Base-by-base conservation (phyloP, 2,113 vertebrate genomes). In the Nerophis lumbriciformis region DNA sequence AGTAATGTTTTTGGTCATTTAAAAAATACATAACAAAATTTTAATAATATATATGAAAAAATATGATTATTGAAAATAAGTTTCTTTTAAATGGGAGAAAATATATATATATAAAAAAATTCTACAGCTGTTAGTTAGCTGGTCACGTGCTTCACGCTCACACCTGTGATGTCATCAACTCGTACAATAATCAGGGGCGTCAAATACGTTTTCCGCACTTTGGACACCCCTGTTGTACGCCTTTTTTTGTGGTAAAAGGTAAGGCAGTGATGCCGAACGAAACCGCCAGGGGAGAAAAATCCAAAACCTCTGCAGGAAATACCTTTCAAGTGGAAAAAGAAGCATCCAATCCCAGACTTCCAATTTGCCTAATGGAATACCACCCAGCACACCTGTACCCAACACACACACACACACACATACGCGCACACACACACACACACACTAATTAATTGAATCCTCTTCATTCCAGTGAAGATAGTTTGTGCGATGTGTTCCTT, bases 361-460 rank as follows among this genome's bases (percentile, higher is more conserved):
- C 9, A 13, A 66, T 82, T 84, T 86, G 82, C 83, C 84, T 83
- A 81, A 83, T 82, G 77, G 66, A 83, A 76, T 62, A 77, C 53
- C 13, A 79, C 66, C 28, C 28, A 28, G 82, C 64, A 71, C 59
- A 66, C 72, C n/a, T n/a, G n/a, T n/a, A n/a, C n/a, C n/a, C 28
- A 28, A 83, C 64, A 71, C 59, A 66, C 72, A 63, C 9, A 44
- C 42, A 45, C 42, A 44, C 42, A 11, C 39, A 42, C 39, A 9
- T 0, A 42, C 7, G 39, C 39, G 7, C 21, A 9, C 39, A 42
- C 9, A 42, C 39, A 42, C 11, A 45, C 42, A 44, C 42, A 44
- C 42, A 79, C 64, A 66, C 4, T 66, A 8, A 54, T 37, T n/a
- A 28, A 44, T 58, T 58, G 59, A 36, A 65, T 76, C 19, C 8